Percentiles rank a stretch among this genome's conserved stretches.
Conservation (phyloP, 2,888 invertebrate genomes). For the Agapostemon virescens region DNA sequence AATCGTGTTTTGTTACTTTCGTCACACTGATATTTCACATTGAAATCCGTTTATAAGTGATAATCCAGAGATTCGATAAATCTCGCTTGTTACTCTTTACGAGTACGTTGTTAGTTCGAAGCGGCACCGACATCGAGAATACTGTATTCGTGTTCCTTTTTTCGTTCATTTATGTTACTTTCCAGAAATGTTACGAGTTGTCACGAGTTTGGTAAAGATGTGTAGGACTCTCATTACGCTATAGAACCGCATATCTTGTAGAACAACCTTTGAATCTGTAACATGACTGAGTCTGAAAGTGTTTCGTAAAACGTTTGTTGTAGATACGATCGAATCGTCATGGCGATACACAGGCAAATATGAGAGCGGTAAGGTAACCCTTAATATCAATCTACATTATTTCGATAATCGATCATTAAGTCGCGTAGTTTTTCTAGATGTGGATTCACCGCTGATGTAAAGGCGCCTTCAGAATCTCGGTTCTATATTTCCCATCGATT, state of each 20-base stretch:
- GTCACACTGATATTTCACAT: neutral
- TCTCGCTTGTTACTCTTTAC: neutral
- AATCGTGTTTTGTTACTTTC: neutral
- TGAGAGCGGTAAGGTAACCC: constrained; percentile 57
- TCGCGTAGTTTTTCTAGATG: neutral
- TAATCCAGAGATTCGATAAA: neutral
- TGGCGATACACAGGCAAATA: constrained; percentile 57
- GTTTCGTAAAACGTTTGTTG: constrained; percentile 60
- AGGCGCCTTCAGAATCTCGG: neutral
- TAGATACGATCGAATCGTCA: constrained; percentile 57
- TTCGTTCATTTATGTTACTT: neutral
- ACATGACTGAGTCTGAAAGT: constrained; percentile 44
- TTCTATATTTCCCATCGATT: neutral
- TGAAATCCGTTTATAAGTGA: neutral
- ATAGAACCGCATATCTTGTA: constrained; percentile 28
- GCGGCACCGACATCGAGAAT: neutral
- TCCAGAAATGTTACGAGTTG: constrained; percentile 8
- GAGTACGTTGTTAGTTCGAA: neutral
- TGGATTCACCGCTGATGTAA: neutral
- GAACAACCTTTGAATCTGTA: constrained; percentile 10
- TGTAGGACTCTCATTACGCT: neutral
- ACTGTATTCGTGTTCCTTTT: neutral
- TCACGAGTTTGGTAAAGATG: constrained; percentile 24
- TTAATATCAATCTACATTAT: constrained; percentile 50
- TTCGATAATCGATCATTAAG: constrained; percentile 22